Evolutionary conservation across 2,113 vertebrate genomes (phyloP).

Genomic region (Mormyrus lacerda): DNA sequence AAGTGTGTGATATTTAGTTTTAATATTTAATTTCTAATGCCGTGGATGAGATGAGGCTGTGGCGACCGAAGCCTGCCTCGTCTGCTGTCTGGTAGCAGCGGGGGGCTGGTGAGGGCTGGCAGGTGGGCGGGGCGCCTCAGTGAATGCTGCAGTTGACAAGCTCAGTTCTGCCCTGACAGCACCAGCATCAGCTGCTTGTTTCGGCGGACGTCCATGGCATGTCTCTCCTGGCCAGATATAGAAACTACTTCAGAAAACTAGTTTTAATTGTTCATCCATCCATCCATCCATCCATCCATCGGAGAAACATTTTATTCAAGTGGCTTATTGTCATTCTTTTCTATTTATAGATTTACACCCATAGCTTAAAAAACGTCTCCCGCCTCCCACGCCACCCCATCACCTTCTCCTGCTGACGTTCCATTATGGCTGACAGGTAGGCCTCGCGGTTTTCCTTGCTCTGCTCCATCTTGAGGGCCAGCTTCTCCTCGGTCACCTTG

Average conservation of each 20-base stretch:
- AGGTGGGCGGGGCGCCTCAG: not conserved
- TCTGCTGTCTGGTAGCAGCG: constrained; percentile 22
- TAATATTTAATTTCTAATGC: constrained; percentile 6
- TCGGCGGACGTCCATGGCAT: constrained; percentile 84
- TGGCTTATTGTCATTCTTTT: not conserved
- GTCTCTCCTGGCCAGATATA: constrained; percentile 70
- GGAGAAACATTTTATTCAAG: not conserved
- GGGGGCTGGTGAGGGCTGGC: constrained; percentile 17
- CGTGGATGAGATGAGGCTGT: constrained; percentile 16
- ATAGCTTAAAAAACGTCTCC: not conserved
- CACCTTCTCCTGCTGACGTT: not conserved
- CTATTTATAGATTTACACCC: not conserved
- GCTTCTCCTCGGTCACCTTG: constrained; percentile 50
- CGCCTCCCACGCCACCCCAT: not conserved
- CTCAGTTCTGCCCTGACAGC: constrained; percentile 51
- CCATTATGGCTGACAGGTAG: constrained; percentile 54
- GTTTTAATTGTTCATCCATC: not conserved
- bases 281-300: not conserved
- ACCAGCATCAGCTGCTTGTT: constrained; percentile 94
- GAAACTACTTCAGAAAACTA: not conserved
- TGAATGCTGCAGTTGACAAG: constrained; percentile 27
- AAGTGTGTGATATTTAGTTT: constrained; percentile 40
- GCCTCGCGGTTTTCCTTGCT: constrained; percentile 78
- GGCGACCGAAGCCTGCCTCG: constrained; percentile 10
- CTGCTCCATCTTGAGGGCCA: constrained; percentile 75